These are phyloP conservation scores for Ptychoptera albimana DNA, from an alignment of 2,888 invertebrate species.

Conservation along the genomic window DNA sequence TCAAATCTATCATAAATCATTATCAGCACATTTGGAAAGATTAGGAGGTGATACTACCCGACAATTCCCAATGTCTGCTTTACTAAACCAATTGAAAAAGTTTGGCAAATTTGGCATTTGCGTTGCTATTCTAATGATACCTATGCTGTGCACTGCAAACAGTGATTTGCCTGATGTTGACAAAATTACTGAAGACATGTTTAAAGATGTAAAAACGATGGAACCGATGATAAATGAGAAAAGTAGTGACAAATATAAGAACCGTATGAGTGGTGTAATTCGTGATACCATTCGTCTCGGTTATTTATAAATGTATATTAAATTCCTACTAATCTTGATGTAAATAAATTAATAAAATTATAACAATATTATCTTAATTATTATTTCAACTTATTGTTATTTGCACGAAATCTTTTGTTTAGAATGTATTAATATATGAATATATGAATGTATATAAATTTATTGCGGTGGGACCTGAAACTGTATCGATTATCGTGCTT, in stretches of 20 bases:
- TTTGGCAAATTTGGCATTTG: conserved; percentile 7
- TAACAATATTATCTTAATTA: too few species aligned
- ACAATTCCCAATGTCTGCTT: conserved; percentile 8
- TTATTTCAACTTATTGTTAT: too few species aligned
- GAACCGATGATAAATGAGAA: neutral
- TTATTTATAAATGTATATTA: conserved; percentile 6
- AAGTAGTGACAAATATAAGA: conserved; percentile 2
- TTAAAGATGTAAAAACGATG: neutral
- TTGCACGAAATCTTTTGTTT: too few species aligned
- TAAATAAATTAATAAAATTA: too few species aligned
- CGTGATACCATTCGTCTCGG: conserved; percentile 6
- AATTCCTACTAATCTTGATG: too few species aligned
- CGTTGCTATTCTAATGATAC: conserved; percentile 4
- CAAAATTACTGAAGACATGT: neutral
- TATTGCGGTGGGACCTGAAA: too few species aligned
- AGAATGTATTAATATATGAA: too few species aligned
- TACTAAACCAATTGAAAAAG: conserved; percentile 7
- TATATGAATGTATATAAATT: too few species aligned
- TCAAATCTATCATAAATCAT: conserved; percentile 7
- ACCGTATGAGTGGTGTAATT: conserved; percentile 6
- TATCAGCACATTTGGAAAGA: conserved; percentile 7
- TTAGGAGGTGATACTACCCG: conserved; percentile 7
- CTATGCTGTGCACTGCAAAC: conserved; percentile 6
- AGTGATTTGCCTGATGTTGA: conserved; percentile 6
- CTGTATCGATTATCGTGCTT: too few species aligned